A percentile compares a stretch with the other conserved stretches of the same genome.
Conservation (phyloP, 2,113 vertebrate genomes). For the Riparia riparia region DNA sequence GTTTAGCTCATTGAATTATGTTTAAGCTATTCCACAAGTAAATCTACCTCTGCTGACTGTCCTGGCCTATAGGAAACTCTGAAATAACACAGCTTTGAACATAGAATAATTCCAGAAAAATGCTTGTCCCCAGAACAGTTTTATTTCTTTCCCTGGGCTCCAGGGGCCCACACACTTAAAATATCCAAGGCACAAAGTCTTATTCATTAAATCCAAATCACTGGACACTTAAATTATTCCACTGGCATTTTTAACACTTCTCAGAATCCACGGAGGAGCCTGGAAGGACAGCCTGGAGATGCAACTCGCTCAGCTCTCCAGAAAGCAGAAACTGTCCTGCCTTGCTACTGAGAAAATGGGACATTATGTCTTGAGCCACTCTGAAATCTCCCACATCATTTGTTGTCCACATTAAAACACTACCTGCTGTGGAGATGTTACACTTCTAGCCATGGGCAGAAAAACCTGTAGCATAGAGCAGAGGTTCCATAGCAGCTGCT, state of each 20-base stretch:
- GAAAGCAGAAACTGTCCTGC: slow-evolving; percentile 1
- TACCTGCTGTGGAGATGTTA: neutral
- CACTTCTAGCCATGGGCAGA: neutral
- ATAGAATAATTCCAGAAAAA: neutral
- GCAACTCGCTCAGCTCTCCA: neutral
- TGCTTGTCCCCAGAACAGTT: neutral
- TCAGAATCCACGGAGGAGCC: neutral
- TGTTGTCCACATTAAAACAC: slow-evolving; percentile 1
- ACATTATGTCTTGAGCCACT: neutral
- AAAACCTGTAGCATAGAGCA: neutral
- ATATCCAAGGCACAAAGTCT: neutral
- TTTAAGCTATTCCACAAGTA: neutral
- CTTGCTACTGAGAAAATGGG: slow-evolving; percentile 14
- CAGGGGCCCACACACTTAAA: neutral
- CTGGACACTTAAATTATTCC: neutral
- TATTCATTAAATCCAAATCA: neutral
- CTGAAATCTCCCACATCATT: neutral
- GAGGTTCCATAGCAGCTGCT: neutral
- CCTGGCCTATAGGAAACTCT: neutral
- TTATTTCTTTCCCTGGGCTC: neutral
- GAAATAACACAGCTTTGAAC: neutral
- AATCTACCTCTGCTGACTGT: neutral
- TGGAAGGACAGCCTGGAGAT: neutral
- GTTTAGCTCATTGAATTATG: neutral
- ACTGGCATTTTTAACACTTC: neutral